Percentiles rank a stretch among this genome's conserved stretches.
Conservation (phyloP, 2,888 invertebrate genomes). For the Nebria brevicollis region DNA sequence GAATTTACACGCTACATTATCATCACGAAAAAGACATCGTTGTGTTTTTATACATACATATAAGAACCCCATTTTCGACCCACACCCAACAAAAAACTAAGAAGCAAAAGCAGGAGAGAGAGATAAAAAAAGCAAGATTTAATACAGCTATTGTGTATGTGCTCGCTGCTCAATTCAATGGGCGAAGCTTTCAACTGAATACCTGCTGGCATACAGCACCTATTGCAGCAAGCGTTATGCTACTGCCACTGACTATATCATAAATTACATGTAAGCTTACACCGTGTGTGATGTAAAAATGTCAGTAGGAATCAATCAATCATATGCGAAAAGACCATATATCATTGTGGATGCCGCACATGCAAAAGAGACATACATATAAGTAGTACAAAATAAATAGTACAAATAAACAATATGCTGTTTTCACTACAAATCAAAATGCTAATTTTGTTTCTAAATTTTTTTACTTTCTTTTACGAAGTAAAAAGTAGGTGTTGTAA, state of each 20-base stretch:
- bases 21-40: neutral
- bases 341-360: constrained; percentile 16
- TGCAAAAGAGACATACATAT: neutral
- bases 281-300: constrained; percentile 1
- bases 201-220: neutral
- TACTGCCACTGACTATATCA: neutral
- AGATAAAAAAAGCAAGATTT: neutral
- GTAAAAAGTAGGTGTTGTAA: too few species aligned
- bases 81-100: neutral
- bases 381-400: too few species aligned
- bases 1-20: neutral
- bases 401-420: neutral
- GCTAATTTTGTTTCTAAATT: neutral
- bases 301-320: constrained; percentile 29
- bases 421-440: neutral
- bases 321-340: constrained; percentile 25
- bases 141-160: neutral
- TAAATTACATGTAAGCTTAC: constrained; percentile 28
- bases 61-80: neutral
- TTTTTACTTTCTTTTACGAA: neutral
- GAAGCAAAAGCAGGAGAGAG: neutral
- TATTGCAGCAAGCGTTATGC: neutral
- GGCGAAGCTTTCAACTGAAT: neutral
- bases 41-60: neutral
- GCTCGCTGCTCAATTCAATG: neutral